Base-by-base conservation (phyloP, 2,888 invertebrate species). In the Oscheius sp. region DNA sequence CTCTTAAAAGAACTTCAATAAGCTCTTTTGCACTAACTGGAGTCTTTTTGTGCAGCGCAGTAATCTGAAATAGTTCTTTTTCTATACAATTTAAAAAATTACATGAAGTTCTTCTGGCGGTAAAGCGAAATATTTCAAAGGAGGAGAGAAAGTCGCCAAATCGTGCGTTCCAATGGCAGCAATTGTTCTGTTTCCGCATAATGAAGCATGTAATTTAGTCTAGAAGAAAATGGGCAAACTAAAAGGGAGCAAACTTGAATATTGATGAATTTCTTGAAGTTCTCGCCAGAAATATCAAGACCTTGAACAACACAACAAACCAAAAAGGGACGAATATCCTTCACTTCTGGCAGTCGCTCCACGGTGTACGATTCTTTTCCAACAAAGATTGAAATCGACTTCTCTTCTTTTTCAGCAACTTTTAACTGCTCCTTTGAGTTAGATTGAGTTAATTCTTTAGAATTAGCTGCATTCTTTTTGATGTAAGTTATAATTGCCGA, bases 101-200 rank as follows among this genome's bases (percentile, higher is more conserved):
- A 93, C 91, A 81, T 89, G 88, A 1, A 93, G 88, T n/a, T 90
- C 88, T 2, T 89, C 87, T 0, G 93, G 92, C 0, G 89, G 84
- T 78, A 89, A 89, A 0, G 93, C 92, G 69, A 92, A 92, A 88
- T 92, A 93, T 33, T 84, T 77, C 72, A 91, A 90, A 88, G 88
- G 91, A 86, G 82, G 76, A 10, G 89, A 88, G 71, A 93, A 88
- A 81, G 91, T 90, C 45, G 88, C 89, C 74, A 92, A 87, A 86
- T 93, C 93, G 87, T 94, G 94, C 0, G 93, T 93, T 2, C 93
- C 93, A 70, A 93, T 92, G 0, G 93, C 93, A 0, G 93, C 92
- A 0, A 89, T 88, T 81, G 92, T 92, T 78, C 93, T 89, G 84
- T 92, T 93, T 65, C 92, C 91, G 86, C 93, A 93, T 10, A 92